phyloP scores from a whole-genome alignment of 2,797 vertebrate genomes.

The Pangasius djambal region DNA sequence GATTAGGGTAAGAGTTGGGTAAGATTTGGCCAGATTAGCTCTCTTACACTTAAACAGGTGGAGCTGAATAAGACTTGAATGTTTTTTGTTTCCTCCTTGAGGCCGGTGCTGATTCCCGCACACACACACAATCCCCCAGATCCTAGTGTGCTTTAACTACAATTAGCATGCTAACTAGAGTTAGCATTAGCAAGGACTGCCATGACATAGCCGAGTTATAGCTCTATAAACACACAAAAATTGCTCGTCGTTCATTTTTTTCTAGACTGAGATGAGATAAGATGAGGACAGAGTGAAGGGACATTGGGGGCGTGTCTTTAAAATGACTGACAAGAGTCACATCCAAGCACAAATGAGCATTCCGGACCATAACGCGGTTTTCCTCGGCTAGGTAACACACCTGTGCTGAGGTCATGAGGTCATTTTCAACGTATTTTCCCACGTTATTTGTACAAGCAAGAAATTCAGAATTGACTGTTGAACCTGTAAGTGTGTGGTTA shows the following conservation, averaged over 20 bases:
- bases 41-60: too few relatives aligned
- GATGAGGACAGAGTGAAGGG: neutral
- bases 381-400: too few relatives aligned
- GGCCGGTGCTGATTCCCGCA: too few relatives aligned
- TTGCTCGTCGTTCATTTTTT: neutral
- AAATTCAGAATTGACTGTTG: neutral
- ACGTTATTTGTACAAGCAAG: too few relatives aligned
- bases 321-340: neutral
- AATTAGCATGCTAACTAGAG: neutral
- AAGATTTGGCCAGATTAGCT: too few relatives aligned
- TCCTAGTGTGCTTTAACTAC: neutral
- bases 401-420: too few relatives aligned
- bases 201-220: neutral
- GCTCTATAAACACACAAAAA: neutral
- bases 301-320: neutral
- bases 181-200: neutral
- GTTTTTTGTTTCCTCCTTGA: too few relatives aligned
- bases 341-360: neutral
- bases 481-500: neutral
- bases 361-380: neutral
- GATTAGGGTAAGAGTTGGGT: neutral
- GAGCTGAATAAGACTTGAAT: too few relatives aligned
- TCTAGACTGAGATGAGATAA: too few relatives aligned
- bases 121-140: too few relatives aligned
- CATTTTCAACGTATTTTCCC: too few relatives aligned